A percentile compares a stretch with the other conserved stretches of the same genome.
Conservation (phyloP, 1,140 invertebrate species). For the Chymomyza costata region DNA sequence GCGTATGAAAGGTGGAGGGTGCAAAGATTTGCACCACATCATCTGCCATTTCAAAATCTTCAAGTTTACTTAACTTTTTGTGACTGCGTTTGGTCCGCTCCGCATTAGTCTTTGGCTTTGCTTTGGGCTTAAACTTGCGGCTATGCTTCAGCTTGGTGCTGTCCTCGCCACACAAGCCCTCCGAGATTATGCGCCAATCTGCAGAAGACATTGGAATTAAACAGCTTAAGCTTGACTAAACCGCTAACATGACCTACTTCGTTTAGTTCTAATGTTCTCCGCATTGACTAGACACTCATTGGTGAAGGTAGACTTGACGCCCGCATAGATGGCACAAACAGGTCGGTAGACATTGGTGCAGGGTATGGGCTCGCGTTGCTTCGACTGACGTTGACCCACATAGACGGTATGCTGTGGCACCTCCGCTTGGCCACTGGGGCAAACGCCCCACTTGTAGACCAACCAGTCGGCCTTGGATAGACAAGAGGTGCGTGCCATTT, state of each 20-base stretch:
- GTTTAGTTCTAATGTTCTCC: slow-evolving; percentile 53
- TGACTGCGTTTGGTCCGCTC: slow-evolving; percentile 52
- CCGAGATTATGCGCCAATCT: slow-evolving; percentile 66
- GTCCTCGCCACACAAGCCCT: slow-evolving; percentile 65
- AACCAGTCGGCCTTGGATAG: slow-evolving; percentile 38
- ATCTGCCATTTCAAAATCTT: slow-evolving; percentile 51
- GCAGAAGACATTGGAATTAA: not conserved
- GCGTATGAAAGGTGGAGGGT: slow-evolving; percentile 57
- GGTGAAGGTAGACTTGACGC: slow-evolving; percentile 64
- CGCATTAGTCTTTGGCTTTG: slow-evolving; percentile 37
- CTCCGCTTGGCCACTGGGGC: slow-evolving; percentile 14
- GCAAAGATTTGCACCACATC: slow-evolving; percentile 57
- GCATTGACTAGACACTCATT: slow-evolving; percentile 67
- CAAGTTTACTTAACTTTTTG: slow-evolving; percentile 29
- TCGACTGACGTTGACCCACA: slow-evolving; percentile 11
- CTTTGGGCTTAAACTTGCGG: slow-evolving; percentile 45
- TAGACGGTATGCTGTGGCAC: slow-evolving; percentile 19
- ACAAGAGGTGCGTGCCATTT: slow-evolving; percentile 43
- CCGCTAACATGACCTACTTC: slow-evolving; percentile 30
- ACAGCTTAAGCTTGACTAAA: not conserved
- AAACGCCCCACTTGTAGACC: slow-evolving; percentile 38
- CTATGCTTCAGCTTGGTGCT: slow-evolving; percentile 62
- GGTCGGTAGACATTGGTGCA: slow-evolving; percentile 62
- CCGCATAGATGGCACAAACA: slow-evolving; percentile 56
- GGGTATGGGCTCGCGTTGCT: slow-evolving; percentile 41